Conservation (phyloP, 1,140 invertebrate genomes). For the Coptotermes formosanus region DNA sequence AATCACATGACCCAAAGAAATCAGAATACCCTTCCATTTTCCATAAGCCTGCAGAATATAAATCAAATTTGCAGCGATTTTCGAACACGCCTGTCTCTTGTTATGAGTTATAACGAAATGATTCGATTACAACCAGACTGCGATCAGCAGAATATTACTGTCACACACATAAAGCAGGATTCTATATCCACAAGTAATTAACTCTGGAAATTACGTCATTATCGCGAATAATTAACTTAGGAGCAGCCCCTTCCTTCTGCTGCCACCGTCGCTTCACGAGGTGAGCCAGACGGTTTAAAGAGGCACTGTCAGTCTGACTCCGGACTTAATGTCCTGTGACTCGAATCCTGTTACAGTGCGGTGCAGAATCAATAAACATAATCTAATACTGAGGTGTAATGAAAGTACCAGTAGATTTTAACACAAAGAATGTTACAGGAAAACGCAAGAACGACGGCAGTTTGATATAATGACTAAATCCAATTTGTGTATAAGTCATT, state of each 20-base stretch:
- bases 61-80: background rate
- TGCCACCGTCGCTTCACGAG: background rate
- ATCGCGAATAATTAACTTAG: slow-evolving; percentile 16
- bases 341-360: background rate
- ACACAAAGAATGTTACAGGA: no score
- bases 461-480: no score
- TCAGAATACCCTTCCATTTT: no score
- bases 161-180: background rate
- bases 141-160: slow-evolving; percentile 1
- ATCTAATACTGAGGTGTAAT: no score
- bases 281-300: background rate
- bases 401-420: no score
- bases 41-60: no score
- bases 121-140: background rate
- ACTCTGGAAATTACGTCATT: slow-evolving; percentile 13
- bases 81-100: background rate
- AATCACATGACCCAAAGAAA: no score
- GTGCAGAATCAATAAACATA: no score
- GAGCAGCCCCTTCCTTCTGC: background rate
- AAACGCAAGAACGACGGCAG: no score
- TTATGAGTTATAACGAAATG: background rate
- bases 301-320: background rate
- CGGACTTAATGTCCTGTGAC: background rate
- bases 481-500: no score
- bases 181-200: slow-evolving; percentile 9